phyloP scores from a whole-genome alignment of 2,797 vertebrate genomes.

The Margarornis squamiger region DNA sequence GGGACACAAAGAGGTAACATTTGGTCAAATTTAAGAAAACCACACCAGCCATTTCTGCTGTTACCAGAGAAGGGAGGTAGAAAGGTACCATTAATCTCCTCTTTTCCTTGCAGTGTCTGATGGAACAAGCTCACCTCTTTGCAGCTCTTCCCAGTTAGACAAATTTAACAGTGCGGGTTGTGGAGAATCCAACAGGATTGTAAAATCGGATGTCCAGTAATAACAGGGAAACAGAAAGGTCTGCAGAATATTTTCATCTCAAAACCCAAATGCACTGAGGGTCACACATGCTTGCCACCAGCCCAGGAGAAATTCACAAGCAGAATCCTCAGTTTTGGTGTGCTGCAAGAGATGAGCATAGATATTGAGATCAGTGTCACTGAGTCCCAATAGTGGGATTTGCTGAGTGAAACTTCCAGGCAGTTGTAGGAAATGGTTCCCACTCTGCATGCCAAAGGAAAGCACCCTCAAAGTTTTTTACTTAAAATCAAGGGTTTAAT shows the following conservation, averaged over 20 bases:
- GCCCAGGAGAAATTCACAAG: not conserved
- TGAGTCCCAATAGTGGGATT: not conserved
- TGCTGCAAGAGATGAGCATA: not conserved
- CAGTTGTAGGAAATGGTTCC: not conserved
- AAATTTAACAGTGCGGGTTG: not conserved
- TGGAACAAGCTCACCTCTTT: not conserved
- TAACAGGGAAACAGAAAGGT: not conserved
- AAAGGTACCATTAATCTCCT: not conserved
- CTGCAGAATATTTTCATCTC: not conserved
- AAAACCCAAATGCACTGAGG: not conserved
- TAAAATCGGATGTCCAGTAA: not conserved
- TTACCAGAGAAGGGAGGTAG: not conserved
- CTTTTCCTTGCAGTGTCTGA: not conserved
- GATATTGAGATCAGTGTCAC: not conserved
- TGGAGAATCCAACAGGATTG: not conserved
- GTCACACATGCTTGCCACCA: fast-evolving
- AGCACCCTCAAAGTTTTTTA: fast-evolving
- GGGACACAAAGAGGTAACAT: not conserved
- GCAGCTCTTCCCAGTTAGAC: not conserved
- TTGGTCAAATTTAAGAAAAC: not conserved
- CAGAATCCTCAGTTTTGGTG: not conserved
- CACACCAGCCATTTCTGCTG: not conserved
- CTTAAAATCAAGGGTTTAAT: not conserved
- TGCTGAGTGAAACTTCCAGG: not conserved
- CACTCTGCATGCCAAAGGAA: fast-evolving